Conservation (phyloP, 2,888 invertebrate genomes). For the Nasonovia ribisnigri region DNA sequence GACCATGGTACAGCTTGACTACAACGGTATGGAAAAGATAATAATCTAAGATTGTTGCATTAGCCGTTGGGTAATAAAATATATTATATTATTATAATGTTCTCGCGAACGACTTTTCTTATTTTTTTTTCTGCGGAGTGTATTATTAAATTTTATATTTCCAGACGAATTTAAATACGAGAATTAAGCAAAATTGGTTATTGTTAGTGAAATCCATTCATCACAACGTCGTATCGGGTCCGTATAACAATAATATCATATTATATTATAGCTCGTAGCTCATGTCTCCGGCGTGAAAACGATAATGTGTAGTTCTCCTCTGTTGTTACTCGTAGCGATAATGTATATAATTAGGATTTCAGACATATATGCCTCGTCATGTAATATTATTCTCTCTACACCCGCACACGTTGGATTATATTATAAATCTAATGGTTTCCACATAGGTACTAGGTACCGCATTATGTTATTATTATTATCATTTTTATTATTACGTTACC, state of each 20-base stretch:
- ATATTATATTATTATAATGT: not conserved
- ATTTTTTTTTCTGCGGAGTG: not conserved
- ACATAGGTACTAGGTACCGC: not conserved
- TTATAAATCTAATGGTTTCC: not conserved
- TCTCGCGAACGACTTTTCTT: not conserved
- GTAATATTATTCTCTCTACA: not conserved
- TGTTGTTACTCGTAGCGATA: not conserved
- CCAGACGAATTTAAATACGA: not conserved
- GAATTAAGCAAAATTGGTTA: not conserved
- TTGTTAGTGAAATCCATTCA: not conserved
- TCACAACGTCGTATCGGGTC: not conserved
- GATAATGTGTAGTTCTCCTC: not conserved
- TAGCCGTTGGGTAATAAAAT: not conserved
- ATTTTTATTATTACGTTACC: not conserved
- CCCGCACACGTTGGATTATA: not conserved
- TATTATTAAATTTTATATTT: not conserved
- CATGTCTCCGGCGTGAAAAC: not conserved
- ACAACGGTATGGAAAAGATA: not conserved
- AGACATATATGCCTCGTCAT: not conserved
- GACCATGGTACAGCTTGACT: not conserved
- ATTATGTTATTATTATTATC: not conserved
- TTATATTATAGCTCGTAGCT: not conserved
- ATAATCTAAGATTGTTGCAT: not conserved
- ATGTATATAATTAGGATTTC: slow-evolving; percentile 12
- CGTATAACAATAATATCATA: not conserved